Conservation (phyloP, 2,888 invertebrate species). For the Cetonia aurata region DNA sequence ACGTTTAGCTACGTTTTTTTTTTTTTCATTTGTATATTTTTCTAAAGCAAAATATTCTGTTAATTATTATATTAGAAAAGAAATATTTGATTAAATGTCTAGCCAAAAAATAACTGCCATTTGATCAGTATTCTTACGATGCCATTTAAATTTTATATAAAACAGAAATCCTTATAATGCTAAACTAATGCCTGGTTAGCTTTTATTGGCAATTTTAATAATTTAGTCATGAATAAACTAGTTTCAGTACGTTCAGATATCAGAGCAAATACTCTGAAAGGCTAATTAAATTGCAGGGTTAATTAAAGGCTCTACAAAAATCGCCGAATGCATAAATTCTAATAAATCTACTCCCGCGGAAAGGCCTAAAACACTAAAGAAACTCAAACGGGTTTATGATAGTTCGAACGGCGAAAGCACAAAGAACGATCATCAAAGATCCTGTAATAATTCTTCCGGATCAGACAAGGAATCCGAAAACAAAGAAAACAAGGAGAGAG, state of each 20-base stretch:
- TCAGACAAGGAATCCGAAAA: conserved; percentile 68
- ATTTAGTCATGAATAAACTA: too few relatives aligned
- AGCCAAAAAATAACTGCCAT: too few relatives aligned
- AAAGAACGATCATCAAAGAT: conserved; percentile 61
- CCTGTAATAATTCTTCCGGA: conserved; percentile 59
- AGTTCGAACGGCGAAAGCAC: conserved; percentile 61
- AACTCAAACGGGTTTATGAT: conserved; percentile 81
- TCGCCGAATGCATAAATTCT: conserved; percentile 73
- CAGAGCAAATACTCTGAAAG: neutral
- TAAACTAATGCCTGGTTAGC: too few relatives aligned
- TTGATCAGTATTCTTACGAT: too few relatives aligned
- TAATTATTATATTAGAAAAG: too few relatives aligned
- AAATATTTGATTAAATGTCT: too few relatives aligned
- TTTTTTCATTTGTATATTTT: too few relatives aligned
- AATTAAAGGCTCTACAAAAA: conserved; percentile 84
- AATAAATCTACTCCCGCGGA: conserved; percentile 74
- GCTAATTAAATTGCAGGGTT: conserved; percentile 72
- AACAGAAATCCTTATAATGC: too few relatives aligned
- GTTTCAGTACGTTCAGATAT: neutral
- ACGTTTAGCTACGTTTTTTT: too few relatives aligned
- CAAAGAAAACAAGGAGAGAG: conserved; percentile 68
- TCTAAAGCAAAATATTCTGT: too few relatives aligned
- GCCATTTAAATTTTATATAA: too few relatives aligned
- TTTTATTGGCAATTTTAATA: neutral
- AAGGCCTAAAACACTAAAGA: conserved; percentile 81